Conservation (phyloP, 1,140 invertebrate species). For the Lucilia cuprina region DNA sequence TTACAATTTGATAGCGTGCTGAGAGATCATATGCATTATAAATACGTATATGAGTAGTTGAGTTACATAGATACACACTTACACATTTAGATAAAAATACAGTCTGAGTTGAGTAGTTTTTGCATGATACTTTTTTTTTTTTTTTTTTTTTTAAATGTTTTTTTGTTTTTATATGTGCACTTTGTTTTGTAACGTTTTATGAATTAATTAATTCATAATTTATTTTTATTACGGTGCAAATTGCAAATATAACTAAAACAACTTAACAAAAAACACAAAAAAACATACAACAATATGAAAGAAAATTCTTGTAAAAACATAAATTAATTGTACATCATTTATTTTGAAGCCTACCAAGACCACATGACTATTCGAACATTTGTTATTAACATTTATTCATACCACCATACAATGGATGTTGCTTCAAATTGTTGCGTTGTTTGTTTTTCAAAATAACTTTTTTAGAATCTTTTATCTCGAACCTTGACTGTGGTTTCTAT, state of each 20-base stretch:
- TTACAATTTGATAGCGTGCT: conserved; percentile 29
- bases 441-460: not conserved
- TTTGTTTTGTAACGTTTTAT: conserved; percentile 35
- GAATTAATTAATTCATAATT: conserved; percentile 58
- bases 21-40: conserved; percentile 3
- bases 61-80: not conserved
- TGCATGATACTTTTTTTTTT: not conserved
- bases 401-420: no score
- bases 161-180: conserved; percentile 11
- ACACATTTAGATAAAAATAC: not conserved
- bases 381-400: no score
- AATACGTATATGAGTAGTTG: no score
- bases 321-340: no score
- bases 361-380: not conserved
- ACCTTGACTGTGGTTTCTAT: not conserved
- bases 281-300: not conserved
- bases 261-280: not conserved
- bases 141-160: not conserved
- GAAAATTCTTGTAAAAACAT: not conserved
- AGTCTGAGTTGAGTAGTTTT: conserved; percentile 14
- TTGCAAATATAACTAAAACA: conserved; percentile 46
- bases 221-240: conserved; percentile 56
- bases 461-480: not conserved
- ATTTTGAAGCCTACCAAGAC: not conserved
- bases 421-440: no score